These are phyloP conservation scores for Tragelaphus buxtoni DNA, from an alignment of 2,113 vertebrate species.

Conservation along the genomic window DNA sequence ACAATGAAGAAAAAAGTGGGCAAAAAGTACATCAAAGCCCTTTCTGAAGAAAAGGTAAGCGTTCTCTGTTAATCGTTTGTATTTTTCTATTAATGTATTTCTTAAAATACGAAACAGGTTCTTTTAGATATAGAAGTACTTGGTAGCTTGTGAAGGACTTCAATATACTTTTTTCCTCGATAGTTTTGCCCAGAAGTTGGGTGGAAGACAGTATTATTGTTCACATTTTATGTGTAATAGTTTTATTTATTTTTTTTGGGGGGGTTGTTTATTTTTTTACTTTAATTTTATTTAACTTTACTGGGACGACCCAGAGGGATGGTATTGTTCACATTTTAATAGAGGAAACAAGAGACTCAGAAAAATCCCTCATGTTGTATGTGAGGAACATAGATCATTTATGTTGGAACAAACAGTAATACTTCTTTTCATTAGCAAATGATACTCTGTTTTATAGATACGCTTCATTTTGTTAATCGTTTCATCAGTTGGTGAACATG, in stretches of 20 bases:
- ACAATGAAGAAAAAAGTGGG: constrained; percentile 91
- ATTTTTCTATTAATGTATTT: background rate
- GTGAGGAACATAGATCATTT: background rate
- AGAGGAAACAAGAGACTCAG: background rate
- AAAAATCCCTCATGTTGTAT: background rate
- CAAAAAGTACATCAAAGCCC: constrained; percentile 83
- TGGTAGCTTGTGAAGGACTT: background rate
- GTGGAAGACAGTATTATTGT: background rate
- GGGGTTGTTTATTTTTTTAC: too few relatives aligned
- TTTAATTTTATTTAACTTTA: too few relatives aligned
- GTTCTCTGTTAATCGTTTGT: background rate
- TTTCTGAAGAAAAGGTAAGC: constrained; percentile 85
- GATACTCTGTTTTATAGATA: background rate
- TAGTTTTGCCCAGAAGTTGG: background rate
- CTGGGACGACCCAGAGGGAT: too few relatives aligned
- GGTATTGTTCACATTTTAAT: background rate
- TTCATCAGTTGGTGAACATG: background rate
- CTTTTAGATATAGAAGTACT: background rate
- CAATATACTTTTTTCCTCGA: background rate
- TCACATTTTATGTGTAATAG: background rate
- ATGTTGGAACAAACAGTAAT: background rate
- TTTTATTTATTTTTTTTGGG: too few relatives aligned
- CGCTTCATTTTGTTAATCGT: background rate
- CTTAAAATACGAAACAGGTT: background rate
- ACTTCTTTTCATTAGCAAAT: background rate